These are phyloP conservation scores for Calephelis perditalis DNA, from an alignment of 2,888 invertebrate genomes.

Conservation along the genomic window DNA sequence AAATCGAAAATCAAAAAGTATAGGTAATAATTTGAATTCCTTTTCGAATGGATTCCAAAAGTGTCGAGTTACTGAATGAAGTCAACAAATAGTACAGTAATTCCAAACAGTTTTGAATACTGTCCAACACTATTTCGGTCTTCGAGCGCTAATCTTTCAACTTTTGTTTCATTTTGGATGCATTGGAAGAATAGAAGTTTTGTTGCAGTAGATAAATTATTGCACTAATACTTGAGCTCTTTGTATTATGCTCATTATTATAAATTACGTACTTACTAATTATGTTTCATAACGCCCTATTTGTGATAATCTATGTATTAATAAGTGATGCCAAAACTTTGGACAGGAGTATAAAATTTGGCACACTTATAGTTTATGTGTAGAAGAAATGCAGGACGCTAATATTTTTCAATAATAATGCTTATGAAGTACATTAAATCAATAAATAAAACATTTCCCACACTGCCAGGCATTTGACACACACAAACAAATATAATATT, in stretches of 20 bases:
- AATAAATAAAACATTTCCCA: too few species aligned
- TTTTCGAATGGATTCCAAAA: slow-evolving; percentile 56
- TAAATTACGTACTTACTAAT: not conserved
- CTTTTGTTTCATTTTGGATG: slow-evolving; percentile 59
- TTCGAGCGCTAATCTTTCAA: slow-evolving; percentile 61
- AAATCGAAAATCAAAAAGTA: too few species aligned
- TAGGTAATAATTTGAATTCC: slow-evolving; percentile 59
- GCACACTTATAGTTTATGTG: too few species aligned
- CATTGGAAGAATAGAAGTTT: slow-evolving; percentile 45
- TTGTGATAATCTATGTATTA: too few species aligned
- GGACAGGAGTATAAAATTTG: too few species aligned
- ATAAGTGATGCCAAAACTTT: too few species aligned
- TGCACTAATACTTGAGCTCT: slow-evolving; percentile 14
- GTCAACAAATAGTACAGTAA: slow-evolving; percentile 71
- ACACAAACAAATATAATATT: too few species aligned
- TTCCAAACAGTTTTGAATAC: slow-evolving; percentile 76
- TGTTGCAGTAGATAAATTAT: slow-evolving; percentile 32
- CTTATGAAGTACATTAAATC: too few species aligned
- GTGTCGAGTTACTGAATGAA: slow-evolving; percentile 74
- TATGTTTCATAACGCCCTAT: too few species aligned
- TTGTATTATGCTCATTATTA: slow-evolving; percentile 4
- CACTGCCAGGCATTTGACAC: too few species aligned
- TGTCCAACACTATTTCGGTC: slow-evolving; percentile 74
- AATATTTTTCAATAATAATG: too few species aligned
- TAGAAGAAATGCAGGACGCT: too few species aligned